Base-by-base conservation (phyloP, 37 sponge, comb jelly and placozoan genomes). In the Diacarnus erythraeanus region DNA sequence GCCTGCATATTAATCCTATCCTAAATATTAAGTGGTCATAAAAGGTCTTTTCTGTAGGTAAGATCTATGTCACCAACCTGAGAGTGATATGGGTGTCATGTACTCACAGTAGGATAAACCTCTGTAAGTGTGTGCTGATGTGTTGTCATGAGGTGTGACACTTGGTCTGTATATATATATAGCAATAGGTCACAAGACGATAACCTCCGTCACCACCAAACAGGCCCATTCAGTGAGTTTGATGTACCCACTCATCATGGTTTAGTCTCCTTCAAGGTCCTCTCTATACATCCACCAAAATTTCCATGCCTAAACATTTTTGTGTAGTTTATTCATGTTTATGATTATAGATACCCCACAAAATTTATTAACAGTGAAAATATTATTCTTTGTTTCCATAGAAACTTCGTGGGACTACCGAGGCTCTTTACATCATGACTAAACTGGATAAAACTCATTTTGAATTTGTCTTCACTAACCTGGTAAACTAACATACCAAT, bases 401-500 rank as follows among this genome's bases (percentile, higher is more conserved):
- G 86, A 88, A 90, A 70, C 81, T 94, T 3, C 66, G 80, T 33
- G 98, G 98, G n/a, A 30, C 42, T 18, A 92, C 95, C 4, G 95
- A 93, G 63, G 83, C 94, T 18, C 61, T 95, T 6, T 77, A 93
- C 59, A 29, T 97, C 29, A 81, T 95, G 42, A 95, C 98, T 1
- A 85, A 89, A 51, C 10, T 61, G 51, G 80, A 87, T 37, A 65
- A 87, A 33, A 81, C 91, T 10, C 84, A 93, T 70, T 95, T 86
- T 65, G 98, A 97, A 80, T 97, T 95, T 80, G 95, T 97, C 73
- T 97, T 97, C 91, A 95, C 98, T 15, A 87, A 95, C 69, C 83
- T 95, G 75, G 93, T 90, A 42, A 58, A 71, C 20, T 38, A 10
- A 1, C 0, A 89, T 23, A 54, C 17, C 56, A 54, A 10, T 17